Evolutionary conservation across 2,888 invertebrate species (phyloP), one percentile per base, ranked within the genome.

Genomic region (Melinaea marsaeus): DNA sequence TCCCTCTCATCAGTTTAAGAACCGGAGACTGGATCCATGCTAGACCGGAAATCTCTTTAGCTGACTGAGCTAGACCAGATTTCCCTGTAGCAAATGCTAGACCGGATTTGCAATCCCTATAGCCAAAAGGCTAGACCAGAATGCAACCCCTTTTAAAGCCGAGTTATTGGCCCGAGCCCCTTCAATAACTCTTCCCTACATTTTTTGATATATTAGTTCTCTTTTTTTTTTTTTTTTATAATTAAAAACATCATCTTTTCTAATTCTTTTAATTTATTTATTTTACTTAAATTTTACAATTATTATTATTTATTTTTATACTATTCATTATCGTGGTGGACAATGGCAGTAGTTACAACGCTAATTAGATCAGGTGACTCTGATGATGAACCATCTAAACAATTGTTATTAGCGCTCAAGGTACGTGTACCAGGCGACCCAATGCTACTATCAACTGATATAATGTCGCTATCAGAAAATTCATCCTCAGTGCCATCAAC

Each of bases 81-180:
- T 13, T 32, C 33, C 55, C 55, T 32, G 55, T 32, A 55, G 32
- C 55, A 4, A 33, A 32, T 55, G 55, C 55, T 55, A 55, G 55
- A 55, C 55, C 33, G 55, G 55, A 55, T 32, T 55, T 5, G 32
- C 42, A 55, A 32, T 55, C 33, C 55, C 55, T 54, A 33, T 54
- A 54, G 22, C 54, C 2, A 32, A 9, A 32, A 5, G 2, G 45
- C 13, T 57, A 22, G 57, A 11, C 57, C 57, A 22, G 42, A 57
- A 57, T 11, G 6, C 37, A 13, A 13, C 37, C 2, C 57, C 37
- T 57, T 22, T 32, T n/a, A n/a, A n/a, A 42, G 45, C 42, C 22
- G 45, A 57, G 22, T 55, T 32, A 55, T 55, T 55, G 34, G 32
- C 34, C 55, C 34, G 32, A 2, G 33, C 32, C 13, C 33, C 48